A percentile compares a stretch with the other conserved stretches of the same genome.
Evolutionary conservation across 2,797 vertebrate species (phyloP).

Genomic region (Malacoctenus gilli): DNA sequence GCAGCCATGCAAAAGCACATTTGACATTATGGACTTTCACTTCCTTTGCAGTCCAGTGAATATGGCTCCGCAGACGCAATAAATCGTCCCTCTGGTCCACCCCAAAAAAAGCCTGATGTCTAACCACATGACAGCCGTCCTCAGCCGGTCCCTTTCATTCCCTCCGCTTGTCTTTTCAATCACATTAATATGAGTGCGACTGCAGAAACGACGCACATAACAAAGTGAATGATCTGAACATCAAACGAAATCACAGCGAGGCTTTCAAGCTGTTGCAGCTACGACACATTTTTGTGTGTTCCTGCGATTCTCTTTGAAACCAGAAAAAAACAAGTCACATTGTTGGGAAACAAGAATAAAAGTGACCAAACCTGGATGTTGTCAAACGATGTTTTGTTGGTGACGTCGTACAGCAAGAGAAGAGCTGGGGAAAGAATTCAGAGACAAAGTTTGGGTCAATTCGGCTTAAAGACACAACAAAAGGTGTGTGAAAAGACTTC

Average conservation of each 20-base stretch:
- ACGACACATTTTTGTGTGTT: not conserved
- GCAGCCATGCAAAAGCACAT: conserved; percentile 4
- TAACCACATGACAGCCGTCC: conserved; percentile 15
- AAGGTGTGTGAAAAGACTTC: no score
- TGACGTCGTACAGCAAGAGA: conserved; percentile 92
- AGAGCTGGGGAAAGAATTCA: conserved; percentile 82
- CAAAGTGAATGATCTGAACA: not conserved
- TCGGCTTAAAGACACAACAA: no score
- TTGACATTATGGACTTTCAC: not conserved
- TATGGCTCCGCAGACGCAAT: not conserved
- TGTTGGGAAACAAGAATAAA: no score
- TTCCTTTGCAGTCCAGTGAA: not conserved
- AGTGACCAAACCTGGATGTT: conserved; percentile 85
- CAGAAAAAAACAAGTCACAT: no score
- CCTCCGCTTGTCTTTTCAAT: no score
- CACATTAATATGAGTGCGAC: not conserved
- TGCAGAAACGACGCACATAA: not conserved
- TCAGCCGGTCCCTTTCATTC: not conserved
- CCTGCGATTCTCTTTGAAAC: no score
- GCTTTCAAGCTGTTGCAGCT: not conserved
- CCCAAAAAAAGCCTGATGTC: no score
- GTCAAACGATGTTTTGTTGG: conserved; percentile 92
- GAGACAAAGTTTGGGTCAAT: no score
- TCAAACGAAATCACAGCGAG: not conserved
- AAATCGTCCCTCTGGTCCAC: no score